A percentile compares a stretch with the other conserved stretches of the same genome.
These are phyloP conservation scores for Pseudopleuronectes americanus DNA, from an alignment of 2,797 vertebrate species.

Conservation along the genomic window DNA sequence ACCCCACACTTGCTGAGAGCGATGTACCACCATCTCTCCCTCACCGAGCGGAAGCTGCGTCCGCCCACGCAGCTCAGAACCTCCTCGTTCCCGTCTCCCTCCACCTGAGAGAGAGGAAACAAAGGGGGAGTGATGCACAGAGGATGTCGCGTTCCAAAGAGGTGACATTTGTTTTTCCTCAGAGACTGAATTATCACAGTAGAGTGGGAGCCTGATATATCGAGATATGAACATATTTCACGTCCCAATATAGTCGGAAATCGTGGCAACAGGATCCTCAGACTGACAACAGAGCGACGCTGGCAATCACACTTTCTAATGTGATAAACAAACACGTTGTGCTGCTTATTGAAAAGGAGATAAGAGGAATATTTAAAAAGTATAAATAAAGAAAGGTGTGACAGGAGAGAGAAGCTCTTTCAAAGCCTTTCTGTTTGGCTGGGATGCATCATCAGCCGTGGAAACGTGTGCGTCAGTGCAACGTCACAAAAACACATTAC, in stretches of 20 bases:
- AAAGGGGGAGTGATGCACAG: neutral
- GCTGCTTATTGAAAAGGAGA: slow-evolving; percentile 48
- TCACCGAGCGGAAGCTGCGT: slow-evolving; percentile 92
- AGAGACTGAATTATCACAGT: slow-evolving; percentile 55
- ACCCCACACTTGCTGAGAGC: slow-evolving; percentile 97
- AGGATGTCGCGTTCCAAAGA: slow-evolving; percentile 39
- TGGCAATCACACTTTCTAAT: slow-evolving; percentile 60
- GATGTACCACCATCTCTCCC: slow-evolving; percentile 96
- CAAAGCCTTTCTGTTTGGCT: slow-evolving; percentile 21
- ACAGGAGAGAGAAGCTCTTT: slow-evolving; percentile 16
- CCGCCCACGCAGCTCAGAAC: slow-evolving; percentile 91
- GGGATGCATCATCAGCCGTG: slow-evolving; percentile 43
- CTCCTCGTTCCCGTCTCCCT: slow-evolving; percentile 85
- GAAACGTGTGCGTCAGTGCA: slow-evolving; percentile 52
- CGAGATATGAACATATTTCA: slow-evolving; percentile 70
- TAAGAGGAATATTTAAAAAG: slow-evolving; percentile 11
- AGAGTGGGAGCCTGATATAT: slow-evolving; percentile 43
- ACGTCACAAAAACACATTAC: slow-evolving; percentile 52
- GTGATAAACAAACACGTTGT: slow-evolving; percentile 60
- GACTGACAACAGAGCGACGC: slow-evolving; percentile 50
- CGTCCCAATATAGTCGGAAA: slow-evolving; percentile 61
- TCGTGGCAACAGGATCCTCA: slow-evolving; percentile 51
- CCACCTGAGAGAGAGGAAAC: slow-evolving; percentile 80
- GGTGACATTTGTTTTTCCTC: slow-evolving; percentile 40
- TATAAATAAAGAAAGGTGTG: slow-evolving; percentile 22